Conservation (phyloP, 1,140 invertebrate genomes). For the Drosophila pruinosa region DNA sequence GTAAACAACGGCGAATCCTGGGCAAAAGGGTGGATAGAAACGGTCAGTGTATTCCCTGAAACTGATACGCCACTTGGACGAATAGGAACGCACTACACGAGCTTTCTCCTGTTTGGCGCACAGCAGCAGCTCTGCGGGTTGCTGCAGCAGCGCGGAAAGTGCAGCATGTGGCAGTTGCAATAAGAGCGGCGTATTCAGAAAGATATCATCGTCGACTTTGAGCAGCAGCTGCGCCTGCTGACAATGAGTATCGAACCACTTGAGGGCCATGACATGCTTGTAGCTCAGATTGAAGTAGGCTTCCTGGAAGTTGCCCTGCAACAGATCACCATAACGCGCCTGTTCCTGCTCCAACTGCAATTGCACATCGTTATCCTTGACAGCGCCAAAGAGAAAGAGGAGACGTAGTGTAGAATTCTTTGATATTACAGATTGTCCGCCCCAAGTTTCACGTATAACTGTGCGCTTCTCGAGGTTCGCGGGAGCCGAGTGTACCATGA, state of each 20-base stretch:
- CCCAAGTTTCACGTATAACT: slow-evolving; percentile 88
- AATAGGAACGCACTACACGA: slow-evolving; percentile 85
- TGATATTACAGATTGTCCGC: slow-evolving; percentile 41
- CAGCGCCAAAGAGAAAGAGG: slow-evolving; percentile 88
- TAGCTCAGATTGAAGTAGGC: slow-evolving; percentile 93
- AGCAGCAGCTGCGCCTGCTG: slow-evolving; percentile 87
- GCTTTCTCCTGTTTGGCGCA: slow-evolving; percentile 84
- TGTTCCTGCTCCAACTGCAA: slow-evolving; percentile 85
- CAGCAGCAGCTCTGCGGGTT: slow-evolving; percentile 84
- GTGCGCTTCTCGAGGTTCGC: slow-evolving; percentile 85
- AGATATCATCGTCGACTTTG: slow-evolving; percentile 91
- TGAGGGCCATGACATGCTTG: slow-evolving; percentile 92
- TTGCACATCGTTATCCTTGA: slow-evolving; percentile 79
- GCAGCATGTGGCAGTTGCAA: slow-evolving; percentile 40
- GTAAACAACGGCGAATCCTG: slow-evolving; percentile 89
- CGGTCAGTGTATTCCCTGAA: slow-evolving; percentile 86
- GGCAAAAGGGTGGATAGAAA: slow-evolving; percentile 88
- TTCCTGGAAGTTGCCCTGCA: slow-evolving; percentile 91
- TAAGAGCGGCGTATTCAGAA: slow-evolving; percentile 87
- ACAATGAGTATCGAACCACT: slow-evolving; percentile 89
- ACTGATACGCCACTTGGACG: slow-evolving; percentile 90
- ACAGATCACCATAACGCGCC: slow-evolving; percentile 86
- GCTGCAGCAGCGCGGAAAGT: not conserved
- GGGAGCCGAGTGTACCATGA: slow-evolving; percentile 88
- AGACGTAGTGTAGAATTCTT: slow-evolving; percentile 81